Evolutionary conservation across 2,888 invertebrate genomes (phyloP), one percentile per base, ranked within the genome.

Genomic region (Adelognathus sp.): DNA sequence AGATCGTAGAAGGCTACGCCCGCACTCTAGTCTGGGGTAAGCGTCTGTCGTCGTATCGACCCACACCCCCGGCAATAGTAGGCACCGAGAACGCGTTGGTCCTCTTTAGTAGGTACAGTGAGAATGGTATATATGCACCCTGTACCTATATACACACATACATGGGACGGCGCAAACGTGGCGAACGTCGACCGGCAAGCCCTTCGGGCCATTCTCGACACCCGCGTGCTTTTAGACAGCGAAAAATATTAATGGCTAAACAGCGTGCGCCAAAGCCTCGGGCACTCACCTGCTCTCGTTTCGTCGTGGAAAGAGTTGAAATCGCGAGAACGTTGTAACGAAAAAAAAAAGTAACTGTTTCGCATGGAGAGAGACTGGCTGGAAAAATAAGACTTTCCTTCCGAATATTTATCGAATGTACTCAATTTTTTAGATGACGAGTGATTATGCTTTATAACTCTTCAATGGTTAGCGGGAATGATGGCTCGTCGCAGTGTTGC

Each of bases 31-130:
- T 75, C 80, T 70, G 46, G 41, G 36, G 77, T 74, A 64, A 71
- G 64, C 70, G 70, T 73, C 79, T 71, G 63, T 76, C 76, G 76
- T 81, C 69, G 78, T 83, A 84, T 84, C 83, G 83, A 84, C 82
- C 83, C 81, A 79, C 36, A 75, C 76, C 74, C 58, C 36, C 44
- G 56, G 71, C 33, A n/a, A 54, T 54, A 67, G 67, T 54, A 67
- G 67, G 27, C 39, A 41, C 54, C 52, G 54, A 36, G 54, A 29
- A 67, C 18, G 54, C 54, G 54, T 67, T 67, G 39, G 67, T 67
- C 39, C 54, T 64, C 67, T 70, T 69, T 77, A 46, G 56, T 16
- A 39, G 33, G 21, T 50, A 50, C 50, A 50, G 21, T 2, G 50
- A 1, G 21, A 18, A 21, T n/a, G n/a, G n/a, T n/a, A 39, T 41